Base-by-base conservation (phyloP, 2,888 invertebrate genomes). In the Drosophila paranaensis region DNA sequence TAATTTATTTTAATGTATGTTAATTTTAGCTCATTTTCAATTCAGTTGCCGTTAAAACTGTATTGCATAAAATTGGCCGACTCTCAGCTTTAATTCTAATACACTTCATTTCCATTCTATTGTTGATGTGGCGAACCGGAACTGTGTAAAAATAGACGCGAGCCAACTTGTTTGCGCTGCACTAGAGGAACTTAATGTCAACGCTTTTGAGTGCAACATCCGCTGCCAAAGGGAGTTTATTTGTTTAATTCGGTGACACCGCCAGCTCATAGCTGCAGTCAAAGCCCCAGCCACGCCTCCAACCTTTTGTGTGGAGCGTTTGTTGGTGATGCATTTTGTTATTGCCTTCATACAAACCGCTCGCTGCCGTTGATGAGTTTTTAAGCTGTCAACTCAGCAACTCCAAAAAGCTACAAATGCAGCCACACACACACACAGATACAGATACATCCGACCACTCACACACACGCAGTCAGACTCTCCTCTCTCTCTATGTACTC, bases 111-210 rank as follows among this genome's bases (percentile, higher is more conserved):
- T 10, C 30, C 13, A 25, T 9, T 20, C 25, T 8, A 69, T 14
- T 9, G 20, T 6, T 13, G 33, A 9, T 30, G 25, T 27, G 42
- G n/a, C 25, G 2, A 16, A 3, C 37, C 43, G 51, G 35, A 64
- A 42, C 14, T 33, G 33, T 42, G 35, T 20, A 4, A 46, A 55
- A 46, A 16, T 45, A 14, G 20, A 62, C 46, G 51, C 42, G 20
- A 27, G 43, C 45, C 10, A 39, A 48, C 53, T 74, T 81, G 71
- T 81, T 88, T 81, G 66, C 74, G 56, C 48, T 53, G 74, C 79
- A 71, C 79, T 82, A 66, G 57, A 58, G 50, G 50, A 74, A 54
- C 73, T 60, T 56, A 69, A 57, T 81, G 79, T 70, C 65, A 87
- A 55, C 51, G 68, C 62, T 55, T 62, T 68, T 60, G 62, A 82